A percentile compares a stretch with the other conserved stretches of the same genome.
phyloP scores from a whole-genome alignment of 2,888 invertebrate genomes.

The Digitonthophagus gazella region DNA sequence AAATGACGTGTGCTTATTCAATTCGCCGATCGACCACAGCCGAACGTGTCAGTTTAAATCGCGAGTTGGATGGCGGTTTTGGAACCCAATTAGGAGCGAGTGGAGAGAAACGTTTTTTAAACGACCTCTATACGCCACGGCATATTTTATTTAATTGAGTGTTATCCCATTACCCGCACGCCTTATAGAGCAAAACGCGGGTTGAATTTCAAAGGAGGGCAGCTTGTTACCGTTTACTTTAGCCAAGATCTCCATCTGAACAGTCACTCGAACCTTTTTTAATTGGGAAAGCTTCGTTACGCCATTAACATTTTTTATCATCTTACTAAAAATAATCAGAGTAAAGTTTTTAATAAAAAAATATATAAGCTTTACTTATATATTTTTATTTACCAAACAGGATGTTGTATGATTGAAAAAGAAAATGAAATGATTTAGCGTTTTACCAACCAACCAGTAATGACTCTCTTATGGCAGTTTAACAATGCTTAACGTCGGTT shows the following conservation, averaged over 20 bases:
- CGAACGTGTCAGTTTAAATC: slow-evolving; percentile 7
- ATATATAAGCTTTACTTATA: too few species aligned
- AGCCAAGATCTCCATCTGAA: neutral
- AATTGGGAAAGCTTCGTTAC: neutral
- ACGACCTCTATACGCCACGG: neutral
- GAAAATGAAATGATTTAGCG: neutral
- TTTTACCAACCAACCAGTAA: neutral
- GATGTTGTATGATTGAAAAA: neutral
- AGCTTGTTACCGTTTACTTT: neutral
- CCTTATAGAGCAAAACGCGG: neutral
- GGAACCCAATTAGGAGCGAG: neutral
- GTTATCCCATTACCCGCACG: neutral
- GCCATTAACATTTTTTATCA: neutral
- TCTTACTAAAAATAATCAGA: neutral
- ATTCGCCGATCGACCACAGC: neutral
- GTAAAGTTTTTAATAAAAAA: too few species aligned
- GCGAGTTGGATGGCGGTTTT: neutral
- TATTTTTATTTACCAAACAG: too few species aligned
- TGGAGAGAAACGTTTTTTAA: neutral
- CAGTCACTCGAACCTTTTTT: neutral
- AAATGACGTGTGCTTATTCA: slow-evolving; percentile 9
- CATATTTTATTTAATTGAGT: neutral
- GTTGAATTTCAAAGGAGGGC: neutral
- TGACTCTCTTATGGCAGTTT: neutral
- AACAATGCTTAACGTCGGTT: neutral